Base-by-base conservation (phyloP, 2,113 vertebrate genomes). In the Chauna torquata region DNA sequence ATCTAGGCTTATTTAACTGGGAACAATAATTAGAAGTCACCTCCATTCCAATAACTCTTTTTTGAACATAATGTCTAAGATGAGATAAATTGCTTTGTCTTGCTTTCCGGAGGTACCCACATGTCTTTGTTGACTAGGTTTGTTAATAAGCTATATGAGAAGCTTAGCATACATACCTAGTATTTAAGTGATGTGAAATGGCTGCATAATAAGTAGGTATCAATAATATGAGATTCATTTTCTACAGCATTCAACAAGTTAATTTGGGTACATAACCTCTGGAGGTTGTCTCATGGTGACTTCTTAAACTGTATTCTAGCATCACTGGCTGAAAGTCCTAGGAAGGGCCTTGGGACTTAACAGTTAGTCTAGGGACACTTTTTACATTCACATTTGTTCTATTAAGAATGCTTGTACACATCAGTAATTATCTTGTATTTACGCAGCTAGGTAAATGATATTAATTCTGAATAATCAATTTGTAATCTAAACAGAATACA, bases 341-440 rank as follows among this genome's bases (percentile, higher is more conserved):
- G 10, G 17, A 78, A 42, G 34, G 19, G 5, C 2, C 23, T 52
- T 0, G 0, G 34, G 69, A 1, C 6, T 68, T 32, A 71, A 80
- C 76, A 6, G 3, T 49, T 47, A 70, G 4, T 62, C 80, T 11
- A 47, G 42, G 8, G 1, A 44, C 1, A 30, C 6, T 62, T 82
- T 65, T 61, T 75, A 44, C 3, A 10, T 82, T 86, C 45, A 10
- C 40, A 36, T 77, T 81, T 77, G 42, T 77, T 89, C 4, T 75
- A 16, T 52, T 82, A 88, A 66, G 3, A 49, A 30, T 18, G 6
- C 1, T 74, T 4, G 24, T 38, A 47, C 7, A 34, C 14, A 58
- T n/a, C 9, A 55, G 25, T 9, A 88, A 36, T 71, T 64, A 50
- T 42, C 8, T 66, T 75, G 5, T 57, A 5, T 71, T 91, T 83